Evolutionary conservation across 2,113 vertebrate genomes (phyloP), one percentile per base, ranked within the genome.

Genomic region (Caracal caracal): DNA sequence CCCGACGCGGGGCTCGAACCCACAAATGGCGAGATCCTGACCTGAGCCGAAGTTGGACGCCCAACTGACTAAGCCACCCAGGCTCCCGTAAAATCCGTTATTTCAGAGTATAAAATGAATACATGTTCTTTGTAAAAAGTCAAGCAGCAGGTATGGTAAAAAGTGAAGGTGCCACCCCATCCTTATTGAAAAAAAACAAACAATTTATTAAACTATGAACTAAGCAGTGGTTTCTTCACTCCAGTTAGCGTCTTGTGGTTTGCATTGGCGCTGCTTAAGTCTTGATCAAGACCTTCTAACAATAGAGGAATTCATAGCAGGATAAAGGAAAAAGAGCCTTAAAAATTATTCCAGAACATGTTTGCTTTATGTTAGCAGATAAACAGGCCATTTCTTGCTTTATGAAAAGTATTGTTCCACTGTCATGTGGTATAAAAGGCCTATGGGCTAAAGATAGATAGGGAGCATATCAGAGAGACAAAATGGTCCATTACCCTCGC

Each of bases 321-420:
- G 49, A 61, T 92, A 61, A 83, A 83, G 37, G 33, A 20, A 68
- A 73, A 94, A 35, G 43, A 56, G 56, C 53, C 65, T 91, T 73
- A 75, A 81, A 86, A 90, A 91, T n/a, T 37, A 49, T 68, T 78
- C 70, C 83, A 51, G 22, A 88, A 63, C 22, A 35, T 78, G 76
- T 83, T 90, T 83, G 49, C 37, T 82, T 88, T 78, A 75, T 88
- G 49, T 88, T 88, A 82, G 30, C 56, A 66, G n/a, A 56, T 83
- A 73, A 93, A 56, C 53, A 63, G 33, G 49, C 70, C 68, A 24
- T 90, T 90, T 90, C 65, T 96, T 92, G 37, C 47, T 96, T 79
- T 90, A 28, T 94, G 73, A 73, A 26, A 51, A 56, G 43, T 76
- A 63, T 30, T 40, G 49, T 93, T 93, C 53, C 35, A 73, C 73